Conservation (phyloP, 2,888 invertebrate genomes). For the Phymatocera aterrima region DNA sequence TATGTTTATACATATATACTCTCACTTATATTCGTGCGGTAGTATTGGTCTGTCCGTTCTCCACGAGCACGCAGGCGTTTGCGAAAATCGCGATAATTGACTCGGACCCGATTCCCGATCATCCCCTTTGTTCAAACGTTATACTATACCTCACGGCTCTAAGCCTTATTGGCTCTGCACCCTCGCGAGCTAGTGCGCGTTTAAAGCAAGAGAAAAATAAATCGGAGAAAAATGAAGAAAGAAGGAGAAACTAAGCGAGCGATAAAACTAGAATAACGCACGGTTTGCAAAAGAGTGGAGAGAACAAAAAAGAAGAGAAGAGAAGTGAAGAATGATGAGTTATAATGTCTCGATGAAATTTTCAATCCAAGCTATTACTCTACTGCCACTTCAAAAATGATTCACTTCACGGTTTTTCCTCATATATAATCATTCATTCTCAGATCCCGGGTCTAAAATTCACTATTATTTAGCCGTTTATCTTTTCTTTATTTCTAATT, state of each 20-base stretch:
- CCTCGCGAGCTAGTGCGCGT: slow-evolving; percentile 2
- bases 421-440: no score
- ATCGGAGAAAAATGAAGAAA: neutral
- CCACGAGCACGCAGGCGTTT: neutral
- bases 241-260: neutral
- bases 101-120: neutral
- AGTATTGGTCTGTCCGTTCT: neutral
- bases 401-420: no score
- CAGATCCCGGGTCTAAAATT: no score
- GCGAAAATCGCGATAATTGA: slow-evolving; percentile 40
- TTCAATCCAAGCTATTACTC: no score
- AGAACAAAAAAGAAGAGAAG: no score
- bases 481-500: no score
- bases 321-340: neutral
- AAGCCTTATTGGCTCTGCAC: slow-evolving; percentile 32
- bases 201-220: neutral
- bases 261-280: neutral
- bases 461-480: no score
- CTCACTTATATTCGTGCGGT: neutral
- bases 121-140: neutral
- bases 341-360: neutral
- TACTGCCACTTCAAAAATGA: no score
- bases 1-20: neutral
- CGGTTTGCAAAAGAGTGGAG: no score
- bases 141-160: neutral